Conservation (phyloP, 1,140 invertebrate species). For the Drosophila cardini region DNA sequence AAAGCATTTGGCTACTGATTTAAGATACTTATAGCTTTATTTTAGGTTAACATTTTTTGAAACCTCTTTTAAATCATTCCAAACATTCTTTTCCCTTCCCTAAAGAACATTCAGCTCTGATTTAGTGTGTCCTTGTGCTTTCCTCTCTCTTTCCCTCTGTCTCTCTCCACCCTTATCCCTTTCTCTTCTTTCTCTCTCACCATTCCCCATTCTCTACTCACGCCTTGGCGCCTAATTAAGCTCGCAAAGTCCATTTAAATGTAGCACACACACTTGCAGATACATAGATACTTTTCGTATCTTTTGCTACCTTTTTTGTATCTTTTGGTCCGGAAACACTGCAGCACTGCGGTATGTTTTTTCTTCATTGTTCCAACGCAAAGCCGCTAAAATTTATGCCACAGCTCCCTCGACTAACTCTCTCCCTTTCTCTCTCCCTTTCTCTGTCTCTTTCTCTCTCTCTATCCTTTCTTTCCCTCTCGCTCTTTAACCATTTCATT, state of each 20-base stretch:
- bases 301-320: slow-evolving; percentile 5
- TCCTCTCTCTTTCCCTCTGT: background rate
- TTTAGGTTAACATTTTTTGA: too few species aligned
- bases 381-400: slow-evolving; percentile 67
- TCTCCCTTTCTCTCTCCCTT: background rate
- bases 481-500: slow-evolving; percentile 68
- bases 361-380: slow-evolving; percentile 25
- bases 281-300: slow-evolving; percentile 27
- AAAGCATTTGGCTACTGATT: too few species aligned
- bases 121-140: too few species aligned
- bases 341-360: slow-evolving; percentile 10
- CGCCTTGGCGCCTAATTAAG: slow-evolving; percentile 51
- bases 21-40: too few species aligned
- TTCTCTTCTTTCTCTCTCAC: background rate
- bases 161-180: background rate
- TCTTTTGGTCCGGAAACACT: slow-evolving; percentile 33
- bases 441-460: background rate
- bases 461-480: slow-evolving; percentile 1
- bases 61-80: too few species aligned
- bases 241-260: slow-evolving; percentile 16
- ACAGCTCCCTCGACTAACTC: slow-evolving; percentile 7
- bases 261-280: slow-evolving; percentile 9
- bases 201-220: background rate
- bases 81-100: too few species aligned
- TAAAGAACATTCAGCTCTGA: too few species aligned